A percentile compares a stretch with the other conserved stretches of the same genome.
Conservation (phyloP, 64 coral and sea anemone genomes). For the Stichodactyla helianthus region DNA sequence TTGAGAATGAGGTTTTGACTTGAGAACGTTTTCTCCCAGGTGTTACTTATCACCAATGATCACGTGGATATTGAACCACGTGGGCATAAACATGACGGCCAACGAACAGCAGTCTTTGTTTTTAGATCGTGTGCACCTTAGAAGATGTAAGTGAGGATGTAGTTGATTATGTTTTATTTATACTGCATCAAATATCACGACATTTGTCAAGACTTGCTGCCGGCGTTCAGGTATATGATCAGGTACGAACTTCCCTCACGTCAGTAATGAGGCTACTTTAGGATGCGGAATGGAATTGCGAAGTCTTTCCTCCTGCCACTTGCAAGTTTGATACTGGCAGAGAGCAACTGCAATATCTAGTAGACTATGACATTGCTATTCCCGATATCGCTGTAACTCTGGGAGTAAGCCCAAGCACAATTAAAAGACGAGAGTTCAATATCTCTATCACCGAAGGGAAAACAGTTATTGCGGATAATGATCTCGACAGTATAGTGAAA, state of each 20-base stretch:
- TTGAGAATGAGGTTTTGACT: no score
- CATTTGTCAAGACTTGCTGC: not conserved
- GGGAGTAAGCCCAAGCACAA: constrained; percentile 34
- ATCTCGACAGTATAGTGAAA: constrained; percentile 34
- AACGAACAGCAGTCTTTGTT: no score
- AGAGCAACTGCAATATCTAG: constrained; percentile 47
- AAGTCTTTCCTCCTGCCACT: not conserved
- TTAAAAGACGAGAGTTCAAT: constrained; percentile 22
- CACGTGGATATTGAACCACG: no score
- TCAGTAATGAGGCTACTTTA: not conserved
- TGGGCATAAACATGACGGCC: no score
- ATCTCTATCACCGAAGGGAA: not conserved
- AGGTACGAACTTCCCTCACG: not conserved
- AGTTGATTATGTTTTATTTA: no score
- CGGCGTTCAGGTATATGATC: not conserved
- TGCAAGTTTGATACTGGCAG: constrained; percentile 47
- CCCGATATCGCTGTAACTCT: constrained; percentile 38
- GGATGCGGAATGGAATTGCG: not conserved
- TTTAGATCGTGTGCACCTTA: no score
- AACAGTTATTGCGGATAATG: constrained; percentile 11
- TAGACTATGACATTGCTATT: constrained; percentile 26
- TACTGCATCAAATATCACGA: no score
- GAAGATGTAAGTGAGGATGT: no score
- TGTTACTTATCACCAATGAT: no score
- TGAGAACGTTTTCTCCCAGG: no score